A percentile compares a stretch with the other conserved stretches of the same genome.
Evolutionary conservation across 2,797 vertebrate genomes (phyloP).

Genomic region (Gambelia wislizenii): DNA sequence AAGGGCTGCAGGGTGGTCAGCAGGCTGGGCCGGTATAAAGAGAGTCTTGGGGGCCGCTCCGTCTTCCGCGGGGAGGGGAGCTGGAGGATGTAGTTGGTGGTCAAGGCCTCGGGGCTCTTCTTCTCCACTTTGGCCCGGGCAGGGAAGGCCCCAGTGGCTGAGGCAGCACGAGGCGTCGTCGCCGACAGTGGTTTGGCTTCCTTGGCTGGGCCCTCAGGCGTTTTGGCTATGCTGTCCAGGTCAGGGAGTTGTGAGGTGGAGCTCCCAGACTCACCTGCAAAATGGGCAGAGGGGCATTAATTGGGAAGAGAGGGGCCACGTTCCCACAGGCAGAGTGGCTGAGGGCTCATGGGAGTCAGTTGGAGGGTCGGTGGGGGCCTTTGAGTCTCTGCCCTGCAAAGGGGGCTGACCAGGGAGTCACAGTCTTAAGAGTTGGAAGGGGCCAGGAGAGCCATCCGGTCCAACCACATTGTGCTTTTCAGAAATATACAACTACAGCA

Average conservation of each 20-base stretch:
- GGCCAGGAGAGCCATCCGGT: no score
- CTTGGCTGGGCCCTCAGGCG: background rate
- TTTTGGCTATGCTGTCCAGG: slow-evolving; percentile 1
- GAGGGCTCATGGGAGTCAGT: no score
- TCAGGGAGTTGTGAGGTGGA: background rate
- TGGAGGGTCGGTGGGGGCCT: no score
- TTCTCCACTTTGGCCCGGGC: background rate
- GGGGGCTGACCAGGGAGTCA: no score
- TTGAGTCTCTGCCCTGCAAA: no score
- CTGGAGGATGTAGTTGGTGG: background rate
- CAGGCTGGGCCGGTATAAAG: slow-evolving; percentile 34
- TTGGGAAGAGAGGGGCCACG: background rate
- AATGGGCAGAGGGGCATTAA: background rate
- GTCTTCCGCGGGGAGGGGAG: background rate
- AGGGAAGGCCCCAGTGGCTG: background rate
- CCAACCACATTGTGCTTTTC: no score
- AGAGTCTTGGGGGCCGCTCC: background rate
- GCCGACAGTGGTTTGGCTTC: background rate
- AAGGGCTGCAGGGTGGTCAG: slow-evolving; percentile 29
- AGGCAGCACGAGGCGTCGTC: background rate
- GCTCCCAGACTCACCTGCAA: background rate
- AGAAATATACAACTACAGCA: no score
- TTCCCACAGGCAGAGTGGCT: background rate
- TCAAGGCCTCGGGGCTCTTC: background rate
- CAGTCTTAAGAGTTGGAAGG: no score